Evolutionary conservation across 2,797 vertebrate species (phyloP).

Genomic region (Margarornis squamiger): DNA sequence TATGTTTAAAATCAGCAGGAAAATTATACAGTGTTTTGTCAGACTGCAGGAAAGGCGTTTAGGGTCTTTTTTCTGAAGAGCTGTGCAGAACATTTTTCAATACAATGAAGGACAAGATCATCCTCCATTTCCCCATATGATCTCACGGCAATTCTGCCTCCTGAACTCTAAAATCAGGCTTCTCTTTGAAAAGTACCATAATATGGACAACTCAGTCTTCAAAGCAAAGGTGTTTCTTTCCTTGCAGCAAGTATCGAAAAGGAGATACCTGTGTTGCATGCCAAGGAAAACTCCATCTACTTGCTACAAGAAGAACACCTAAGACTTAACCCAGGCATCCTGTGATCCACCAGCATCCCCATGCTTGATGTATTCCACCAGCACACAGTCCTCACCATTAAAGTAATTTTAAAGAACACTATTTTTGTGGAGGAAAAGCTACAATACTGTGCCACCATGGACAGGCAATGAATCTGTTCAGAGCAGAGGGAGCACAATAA

Average conservation of each 20-base stretch:
- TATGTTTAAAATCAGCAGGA: background rate
- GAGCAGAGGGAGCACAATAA: rapidly evolving
- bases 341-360: background rate
- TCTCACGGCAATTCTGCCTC: background rate
- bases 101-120: background rate
- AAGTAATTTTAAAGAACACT: background rate
- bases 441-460: background rate
- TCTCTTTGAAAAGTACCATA: background rate
- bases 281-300: background rate
- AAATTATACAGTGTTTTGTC: background rate
- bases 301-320: background rate
- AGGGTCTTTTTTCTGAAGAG: background rate
- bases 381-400: background rate
- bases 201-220: background rate
- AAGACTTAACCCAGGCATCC: background rate
- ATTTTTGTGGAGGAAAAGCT: background rate
- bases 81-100: background rate
- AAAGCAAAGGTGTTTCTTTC: background rate
- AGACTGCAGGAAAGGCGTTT: background rate
- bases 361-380: background rate
- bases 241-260: background rate
- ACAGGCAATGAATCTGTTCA: background rate
- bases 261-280: background rate
- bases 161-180: background rate
- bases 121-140: background rate